Evolutionary conservation across 2,113 vertebrate species (phyloP).

Genomic region (Prunella himalayana): DNA sequence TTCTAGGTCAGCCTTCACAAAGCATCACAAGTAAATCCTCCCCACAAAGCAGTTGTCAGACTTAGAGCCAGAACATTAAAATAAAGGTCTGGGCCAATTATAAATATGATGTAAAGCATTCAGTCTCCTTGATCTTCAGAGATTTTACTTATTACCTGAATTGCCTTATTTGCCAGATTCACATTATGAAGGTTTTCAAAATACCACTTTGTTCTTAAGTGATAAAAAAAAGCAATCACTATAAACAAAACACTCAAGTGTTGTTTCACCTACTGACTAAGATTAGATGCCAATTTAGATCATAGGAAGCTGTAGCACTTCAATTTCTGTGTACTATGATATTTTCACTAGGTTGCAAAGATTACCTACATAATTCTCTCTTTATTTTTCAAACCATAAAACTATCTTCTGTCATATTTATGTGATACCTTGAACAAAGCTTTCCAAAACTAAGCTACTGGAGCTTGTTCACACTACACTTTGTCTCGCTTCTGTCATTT

Average conservation of each 20-base stretch:
- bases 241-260: slow-evolving; percentile 14
- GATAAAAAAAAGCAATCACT: slow-evolving; percentile 32
- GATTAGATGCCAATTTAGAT: slow-evolving; percentile 62
- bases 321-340: slow-evolving; percentile 2
- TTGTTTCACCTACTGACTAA: slow-evolving; percentile 25
- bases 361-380: slow-evolving; percentile 37
- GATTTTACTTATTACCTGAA: background rate
- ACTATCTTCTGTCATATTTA: slow-evolving; percentile 34
- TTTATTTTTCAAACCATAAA: slow-evolving; percentile 36
- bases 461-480: background rate
- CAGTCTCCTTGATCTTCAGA: background rate
- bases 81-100: background rate
- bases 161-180: slow-evolving; percentile 18
- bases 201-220: slow-evolving; percentile 16
- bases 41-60: background rate
- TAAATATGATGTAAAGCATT: background rate
- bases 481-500: slow-evolving; percentile 1
- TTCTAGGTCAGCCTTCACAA: no score
- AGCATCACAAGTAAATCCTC: background rate
- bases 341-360: slow-evolving; percentile 39
- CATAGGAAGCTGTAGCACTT: slow-evolving; percentile 21
- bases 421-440: slow-evolving; percentile 10
- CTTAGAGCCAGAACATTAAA: background rate
- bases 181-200: slow-evolving; percentile 39
- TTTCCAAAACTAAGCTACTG: background rate